Base-by-base conservation (phyloP, 1,140 invertebrate species). In the Brachionus asplanchnoidis region DNA sequence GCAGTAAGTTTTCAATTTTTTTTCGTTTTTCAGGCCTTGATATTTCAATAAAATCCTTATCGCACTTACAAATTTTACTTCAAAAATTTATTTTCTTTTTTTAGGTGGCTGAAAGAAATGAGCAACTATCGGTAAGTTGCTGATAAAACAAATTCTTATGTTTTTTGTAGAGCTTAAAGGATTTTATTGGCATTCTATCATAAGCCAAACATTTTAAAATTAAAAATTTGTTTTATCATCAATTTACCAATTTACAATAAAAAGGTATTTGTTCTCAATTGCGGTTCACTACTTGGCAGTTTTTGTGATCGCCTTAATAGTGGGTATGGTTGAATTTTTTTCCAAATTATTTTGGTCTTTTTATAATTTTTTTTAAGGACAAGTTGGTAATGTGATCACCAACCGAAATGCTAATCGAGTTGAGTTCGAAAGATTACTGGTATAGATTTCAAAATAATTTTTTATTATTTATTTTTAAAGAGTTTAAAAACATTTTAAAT, bases 301-400 rank as follows among this genome's bases (percentile, higher is more conserved):
- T 7, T 70, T 56, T 83, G 60, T 75, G 14, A 86, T 78, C 6
- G 73, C 66, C n/a, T 60, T 79, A 40, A 85, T 78, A 68, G 60
- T 75, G 42, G 66, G 50, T 73, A 73, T 20, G 68, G 42, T 11
- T 12, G 8, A n/a, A 28, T 70, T 70, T 36, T 42, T 40, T 44
- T 66, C 28, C 28, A 12, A 40, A n/a, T n/a, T 44, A 28, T 28
- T 80, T 80, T 42, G 26, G 32, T 36, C 32, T 40, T 70, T 70
- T 70, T 28, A 5, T 40, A 36, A 36, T 36, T 36, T 36, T 36
- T 36, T 36, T 7, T 28, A 2, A 73, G 68, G 68, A 77, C 96
- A 98, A 92, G 96, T 98, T 44, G 96, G 96, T 82, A 97, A 97
- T 90, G 95, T 97, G 86, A 97, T 97, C 87, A 97, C 95, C 4